Base-by-base conservation (phyloP, 2,888 invertebrate genomes). In the Micropterix aruncella region DNA sequence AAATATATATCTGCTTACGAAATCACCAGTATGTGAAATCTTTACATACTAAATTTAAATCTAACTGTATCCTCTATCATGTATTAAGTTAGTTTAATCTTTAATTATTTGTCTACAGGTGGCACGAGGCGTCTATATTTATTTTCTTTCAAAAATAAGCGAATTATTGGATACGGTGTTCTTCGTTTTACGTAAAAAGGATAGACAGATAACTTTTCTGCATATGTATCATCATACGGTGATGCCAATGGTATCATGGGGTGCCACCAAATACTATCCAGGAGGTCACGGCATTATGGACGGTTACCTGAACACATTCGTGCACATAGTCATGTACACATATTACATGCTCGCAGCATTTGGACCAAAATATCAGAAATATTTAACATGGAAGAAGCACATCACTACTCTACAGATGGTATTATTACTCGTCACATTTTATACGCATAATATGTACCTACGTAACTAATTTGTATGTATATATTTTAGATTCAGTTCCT, bases 181-280 rank as follows among this genome's bases (percentile, higher is more conserved):
- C 73, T 95, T 95, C 65, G 87, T 94, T 15, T 70, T 94, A 55
- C 75, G 94, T 43, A 95, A 95, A 69, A 94, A 93, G 57, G 80
- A 88, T 51, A 77, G 79, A 4, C 94, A 95, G 66, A 81, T 94
- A 42, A 85, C 89, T 1, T 88, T 90, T 60, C 77, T 95, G 44
- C 94, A 95, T 57, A 75, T 94, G 55, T 92, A 93, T 58, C 95
- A 95, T 61, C 94, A 95, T 59, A 88, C 91, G 0, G 86, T 91
- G 39, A 95, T 95, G 94, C 92, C 93, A 2, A 77, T 91, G 75
- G 82, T 88, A 55, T 87, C 89, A 43, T 95, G 94, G 94, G 90
- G 89, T 40, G 86, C 85, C 12, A 86, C 90, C 12, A 91, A 91
- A 62, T 94, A 88, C 60, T 84, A 77, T 57, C 77, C 79, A 45